Evolutionary conservation across 2,113 vertebrate species (phyloP).

Genomic region (Microcebus ravelobensis): DNA sequence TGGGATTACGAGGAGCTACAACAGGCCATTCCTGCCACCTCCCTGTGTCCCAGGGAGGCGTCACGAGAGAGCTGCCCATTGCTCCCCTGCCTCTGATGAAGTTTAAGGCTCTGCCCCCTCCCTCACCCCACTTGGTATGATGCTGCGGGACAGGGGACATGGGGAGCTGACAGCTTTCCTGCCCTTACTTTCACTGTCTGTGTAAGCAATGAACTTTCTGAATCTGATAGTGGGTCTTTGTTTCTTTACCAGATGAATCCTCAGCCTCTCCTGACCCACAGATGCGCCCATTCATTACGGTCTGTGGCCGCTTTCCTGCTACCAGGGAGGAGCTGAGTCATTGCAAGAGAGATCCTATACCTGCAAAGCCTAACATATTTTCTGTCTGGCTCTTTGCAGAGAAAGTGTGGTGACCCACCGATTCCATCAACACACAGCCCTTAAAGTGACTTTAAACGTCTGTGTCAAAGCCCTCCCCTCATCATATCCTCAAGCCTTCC

Average conservation of each 20-base stretch:
- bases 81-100: neutral
- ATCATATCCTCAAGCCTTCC: neutral
- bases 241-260: too few relatives aligned
- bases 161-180: neutral
- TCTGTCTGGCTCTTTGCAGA: neutral
- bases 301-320: neutral
- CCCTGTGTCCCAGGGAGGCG: neutral
- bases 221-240: too few relatives aligned
- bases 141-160: neutral
- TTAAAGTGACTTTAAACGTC: neutral
- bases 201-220: neutral
- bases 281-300: fast-evolving
- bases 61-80: fast-evolving
- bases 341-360: fast-evolving
- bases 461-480: neutral
- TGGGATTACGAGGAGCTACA: neutral
- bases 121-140: fast-evolving
- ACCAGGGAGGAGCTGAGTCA: neutral
- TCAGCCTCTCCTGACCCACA: neutral
- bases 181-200: neutral
- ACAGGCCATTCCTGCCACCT: too few relatives aligned
- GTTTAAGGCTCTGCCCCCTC: neutral
- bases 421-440: neutral
- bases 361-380: neutral
- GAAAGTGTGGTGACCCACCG: too few relatives aligned